Evolutionary conservation across 2,797 vertebrate species (phyloP).

Genomic region (Falco naumanni): DNA sequence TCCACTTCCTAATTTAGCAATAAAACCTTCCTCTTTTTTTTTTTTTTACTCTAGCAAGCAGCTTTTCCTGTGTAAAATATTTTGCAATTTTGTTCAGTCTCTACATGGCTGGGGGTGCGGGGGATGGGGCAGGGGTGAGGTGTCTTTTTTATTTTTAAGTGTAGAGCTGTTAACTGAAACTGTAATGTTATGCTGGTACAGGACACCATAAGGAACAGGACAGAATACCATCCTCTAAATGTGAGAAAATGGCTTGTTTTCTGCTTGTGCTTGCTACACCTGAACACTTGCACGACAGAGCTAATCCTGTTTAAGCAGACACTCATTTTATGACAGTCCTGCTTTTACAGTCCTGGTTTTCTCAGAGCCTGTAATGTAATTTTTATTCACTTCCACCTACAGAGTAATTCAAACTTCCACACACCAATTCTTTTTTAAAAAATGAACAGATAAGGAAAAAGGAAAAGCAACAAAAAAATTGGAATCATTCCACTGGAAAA

Average conservation of each 20-base stretch:
- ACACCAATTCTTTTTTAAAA: neutral
- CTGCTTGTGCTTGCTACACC: neutral
- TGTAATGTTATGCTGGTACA: neutral
- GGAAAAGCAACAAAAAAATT: neutral
- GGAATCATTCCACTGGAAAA: neutral
- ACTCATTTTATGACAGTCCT: slow-evolving; percentile 18
- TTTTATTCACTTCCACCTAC: slow-evolving; percentile 24
- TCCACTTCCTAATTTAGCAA: slow-evolving; percentile 62
- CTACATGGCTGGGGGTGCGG: neutral
- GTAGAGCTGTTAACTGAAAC: neutral
- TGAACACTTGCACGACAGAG: neutral
- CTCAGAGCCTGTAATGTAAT: slow-evolving; percentile 27
- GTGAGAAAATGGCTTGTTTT: neutral
- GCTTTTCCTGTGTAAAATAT: slow-evolving; percentile 5
- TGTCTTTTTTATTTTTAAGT: neutral
- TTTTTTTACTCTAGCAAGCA: neutral
- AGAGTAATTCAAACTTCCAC: neutral
- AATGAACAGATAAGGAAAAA: neutral
- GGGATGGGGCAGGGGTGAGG: no score
- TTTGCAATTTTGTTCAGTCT: slow-evolving; percentile 12
- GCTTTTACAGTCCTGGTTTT: slow-evolving; percentile 6
- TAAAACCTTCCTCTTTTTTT: slow-evolving; percentile 47
- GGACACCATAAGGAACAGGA: neutral
- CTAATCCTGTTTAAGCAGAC: slow-evolving; percentile 34
- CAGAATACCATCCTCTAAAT: neutral